A percentile compares a stretch with the other conserved stretches of the same genome.
These are phyloP conservation scores for Hemistola chrysoprasaria DNA, from an alignment of 2,888 invertebrate genomes.

Conservation along the genomic window DNA sequence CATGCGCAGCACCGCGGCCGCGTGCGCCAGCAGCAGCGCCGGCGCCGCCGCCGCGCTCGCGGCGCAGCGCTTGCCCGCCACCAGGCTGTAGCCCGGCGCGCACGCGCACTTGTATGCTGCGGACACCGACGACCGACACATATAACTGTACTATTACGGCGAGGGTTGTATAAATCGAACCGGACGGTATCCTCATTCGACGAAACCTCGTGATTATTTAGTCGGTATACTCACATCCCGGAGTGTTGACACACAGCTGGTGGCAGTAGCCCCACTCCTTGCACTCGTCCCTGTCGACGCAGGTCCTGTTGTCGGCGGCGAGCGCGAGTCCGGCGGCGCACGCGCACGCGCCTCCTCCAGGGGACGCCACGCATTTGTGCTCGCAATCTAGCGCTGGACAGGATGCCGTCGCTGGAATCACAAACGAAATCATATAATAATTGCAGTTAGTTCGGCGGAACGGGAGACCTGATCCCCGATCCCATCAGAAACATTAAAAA, in stretches of 20 bases:
- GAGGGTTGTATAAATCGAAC: no score
- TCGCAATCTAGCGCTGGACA: slow-evolving; percentile 94
- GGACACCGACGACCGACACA: background rate
- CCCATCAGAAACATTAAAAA: no score
- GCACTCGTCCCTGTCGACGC: slow-evolving; percentile 96
- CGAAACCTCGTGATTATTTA: no score
- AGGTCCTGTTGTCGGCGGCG: slow-evolving; percentile 91
- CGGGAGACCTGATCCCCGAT: no score
- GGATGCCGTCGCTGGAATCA: slow-evolving; percentile 86
- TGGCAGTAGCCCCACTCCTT: slow-evolving; percentile 97
- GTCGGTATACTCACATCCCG: slow-evolving; percentile 79
- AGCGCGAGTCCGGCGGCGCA: slow-evolving; percentile 93
- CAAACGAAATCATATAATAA: no score
- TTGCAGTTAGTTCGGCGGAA: no score
- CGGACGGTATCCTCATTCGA: no score
- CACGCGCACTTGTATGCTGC: slow-evolving; percentile 91
- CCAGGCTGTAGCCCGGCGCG: slow-evolving; percentile 87
- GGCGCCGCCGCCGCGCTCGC: slow-evolving; percentile 81
- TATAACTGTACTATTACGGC: no score
- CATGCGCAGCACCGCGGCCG: slow-evolving; percentile 86
- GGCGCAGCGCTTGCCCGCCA: slow-evolving; percentile 83
- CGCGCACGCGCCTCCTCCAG: slow-evolving; percentile 94
- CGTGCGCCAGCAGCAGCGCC: slow-evolving; percentile 79
- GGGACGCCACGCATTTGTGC: slow-evolving; percentile 94
- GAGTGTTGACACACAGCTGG: slow-evolving; percentile 95